A percentile compares a stretch with the other conserved stretches of the same genome.
phyloP scores from a whole-genome alignment of 2,797 vertebrate genomes.

The Paratrypauchen microcephalus region DNA sequence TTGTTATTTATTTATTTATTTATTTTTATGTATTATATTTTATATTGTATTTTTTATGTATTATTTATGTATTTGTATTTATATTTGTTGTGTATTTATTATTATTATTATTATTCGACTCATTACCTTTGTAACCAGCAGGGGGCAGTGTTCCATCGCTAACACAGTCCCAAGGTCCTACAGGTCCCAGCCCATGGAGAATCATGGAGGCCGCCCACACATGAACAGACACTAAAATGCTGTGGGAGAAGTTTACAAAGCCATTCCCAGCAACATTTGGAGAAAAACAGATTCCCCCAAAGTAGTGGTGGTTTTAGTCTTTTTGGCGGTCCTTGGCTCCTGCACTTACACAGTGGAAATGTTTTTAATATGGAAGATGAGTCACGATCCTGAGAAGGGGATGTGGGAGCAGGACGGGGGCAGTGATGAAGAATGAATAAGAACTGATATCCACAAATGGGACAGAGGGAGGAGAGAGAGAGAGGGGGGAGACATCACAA shows the following conservation, averaged over 20 bases:
- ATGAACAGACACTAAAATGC: slow-evolving; percentile 18
- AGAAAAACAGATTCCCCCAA: slow-evolving; percentile 20
- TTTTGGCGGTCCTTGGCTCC: slow-evolving; percentile 36
- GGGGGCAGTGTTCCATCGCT: slow-evolving; percentile 31
- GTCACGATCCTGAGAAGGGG: slow-evolving; percentile 64
- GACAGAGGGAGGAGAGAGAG: slow-evolving; percentile 1
- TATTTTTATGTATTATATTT: too few species aligned
- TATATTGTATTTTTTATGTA: too few species aligned
- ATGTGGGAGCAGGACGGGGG: slow-evolving; percentile 58
- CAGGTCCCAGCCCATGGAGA: too few species aligned
- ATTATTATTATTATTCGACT: too few species aligned
- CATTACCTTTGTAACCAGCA: slow-evolving; percentile 18
- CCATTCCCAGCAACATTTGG: slow-evolving; percentile 23
- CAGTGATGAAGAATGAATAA: slow-evolving; percentile 44
- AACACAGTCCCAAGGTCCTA: neutral
- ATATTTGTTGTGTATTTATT: too few species aligned
- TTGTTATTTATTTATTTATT: too few species aligned
- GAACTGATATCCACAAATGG: slow-evolving; percentile 11
- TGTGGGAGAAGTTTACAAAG: slow-evolving; percentile 11
- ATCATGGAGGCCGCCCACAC: neutral
- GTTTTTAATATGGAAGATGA: slow-evolving; percentile 66
- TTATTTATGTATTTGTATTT: too few species aligned
- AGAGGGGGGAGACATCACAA: neutral
- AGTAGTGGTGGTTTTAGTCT: slow-evolving; percentile 36
- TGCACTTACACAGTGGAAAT: slow-evolving; percentile 56